Percentiles rank a stretch among this genome's conserved stretches.
Evolutionary conservation across 1,140 invertebrate species (phyloP).

Genomic region (Maniola jurtina): DNA sequence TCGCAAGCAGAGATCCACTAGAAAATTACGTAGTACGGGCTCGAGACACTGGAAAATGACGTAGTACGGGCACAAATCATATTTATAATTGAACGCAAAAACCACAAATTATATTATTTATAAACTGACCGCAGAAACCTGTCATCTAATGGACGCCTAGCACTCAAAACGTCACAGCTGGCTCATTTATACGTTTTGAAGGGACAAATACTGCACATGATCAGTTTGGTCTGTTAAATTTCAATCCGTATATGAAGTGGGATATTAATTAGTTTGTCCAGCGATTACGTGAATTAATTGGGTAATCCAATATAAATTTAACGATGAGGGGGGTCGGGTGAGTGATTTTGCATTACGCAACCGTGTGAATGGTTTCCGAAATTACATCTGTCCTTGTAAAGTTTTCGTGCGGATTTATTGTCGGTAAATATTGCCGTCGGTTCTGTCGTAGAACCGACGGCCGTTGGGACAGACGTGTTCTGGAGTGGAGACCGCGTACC

Average conservation of each 20-base stretch:
- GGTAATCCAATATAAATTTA: constrained; percentile 68
- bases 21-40: too few species aligned
- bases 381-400: constrained; percentile 16
- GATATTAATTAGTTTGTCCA: constrained; percentile 58
- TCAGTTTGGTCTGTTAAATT: constrained; percentile 59
- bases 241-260: constrained; percentile 55
- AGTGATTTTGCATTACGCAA: constrained; percentile 42
- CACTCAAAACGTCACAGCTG: constrained; percentile 12
- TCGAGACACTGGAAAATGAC: too few species aligned
- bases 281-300: constrained; percentile 66
- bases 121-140: too few species aligned
- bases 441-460: too few species aligned
- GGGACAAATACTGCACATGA: constrained; percentile 31
- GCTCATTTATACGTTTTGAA: constrained; percentile 30
- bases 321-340: constrained; percentile 30
- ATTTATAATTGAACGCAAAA: too few species aligned
- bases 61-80: too few species aligned
- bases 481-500: too few species aligned
- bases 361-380: constrained; percentile 32
- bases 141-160: neutral
- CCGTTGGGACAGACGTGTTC: too few species aligned
- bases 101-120: too few species aligned
- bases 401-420: too few species aligned
- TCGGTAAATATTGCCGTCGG: neutral
- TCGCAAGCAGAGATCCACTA: too few species aligned